A percentile compares a stretch with the other conserved stretches of the same genome.
phyloP scores from a whole-genome alignment of 2,113 vertebrate genomes.

The Chloebia gouldiae region DNA sequence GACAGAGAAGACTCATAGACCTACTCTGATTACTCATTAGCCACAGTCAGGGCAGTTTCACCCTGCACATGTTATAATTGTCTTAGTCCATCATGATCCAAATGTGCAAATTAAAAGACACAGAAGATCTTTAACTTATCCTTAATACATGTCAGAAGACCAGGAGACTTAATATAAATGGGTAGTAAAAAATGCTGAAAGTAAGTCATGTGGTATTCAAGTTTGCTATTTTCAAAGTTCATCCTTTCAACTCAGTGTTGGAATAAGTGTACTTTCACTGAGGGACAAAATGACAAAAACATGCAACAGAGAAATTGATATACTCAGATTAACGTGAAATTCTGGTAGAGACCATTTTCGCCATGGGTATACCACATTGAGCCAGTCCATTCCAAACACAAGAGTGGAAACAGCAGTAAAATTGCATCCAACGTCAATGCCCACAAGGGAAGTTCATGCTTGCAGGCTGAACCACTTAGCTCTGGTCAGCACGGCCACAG shows the following conservation, averaged over 20 bases:
- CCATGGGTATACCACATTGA: accelerated
- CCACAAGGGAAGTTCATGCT: background rate
- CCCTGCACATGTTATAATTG: background rate
- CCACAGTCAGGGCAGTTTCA: background rate
- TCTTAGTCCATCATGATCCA: background rate
- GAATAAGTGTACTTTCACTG: background rate
- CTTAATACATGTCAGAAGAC: background rate
- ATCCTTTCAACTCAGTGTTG: background rate
- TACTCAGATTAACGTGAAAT: background rate
- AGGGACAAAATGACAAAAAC: background rate
- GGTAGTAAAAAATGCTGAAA: background rate
- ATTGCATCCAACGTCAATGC: background rate
- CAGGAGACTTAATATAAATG: background rate
- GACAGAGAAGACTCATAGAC: background rate
- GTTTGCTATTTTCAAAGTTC: background rate
- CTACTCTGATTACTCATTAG: background rate
- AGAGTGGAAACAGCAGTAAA: background rate
- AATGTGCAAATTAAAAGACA: background rate
- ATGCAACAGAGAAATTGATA: accelerated
- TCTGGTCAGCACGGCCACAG: background rate
- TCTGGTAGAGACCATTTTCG: background rate
- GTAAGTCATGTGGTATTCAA: background rate
- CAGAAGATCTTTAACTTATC: background rate
- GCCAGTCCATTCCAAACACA: background rate
- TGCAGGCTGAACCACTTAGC: background rate